phyloP scores from a whole-genome alignment of 2,888 invertebrate species.

The Thalpophila matura region DNA sequence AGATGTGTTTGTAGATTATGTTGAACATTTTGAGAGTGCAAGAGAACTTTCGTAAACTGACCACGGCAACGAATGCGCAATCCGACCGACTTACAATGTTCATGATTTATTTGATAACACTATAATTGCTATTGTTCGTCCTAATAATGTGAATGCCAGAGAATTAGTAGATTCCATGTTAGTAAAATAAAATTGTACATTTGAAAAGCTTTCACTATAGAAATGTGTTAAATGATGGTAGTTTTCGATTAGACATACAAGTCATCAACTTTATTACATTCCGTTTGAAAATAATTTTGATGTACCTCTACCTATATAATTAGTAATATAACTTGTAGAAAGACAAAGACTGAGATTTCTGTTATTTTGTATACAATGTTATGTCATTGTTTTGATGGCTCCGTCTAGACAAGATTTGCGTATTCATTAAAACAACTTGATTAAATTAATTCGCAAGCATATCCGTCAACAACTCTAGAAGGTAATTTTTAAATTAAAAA shows the following conservation, averaged over 20 bases:
- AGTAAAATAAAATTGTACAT: slow-evolving; percentile 13
- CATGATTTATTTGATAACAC: slow-evolving; percentile 71
- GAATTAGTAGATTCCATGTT: slow-evolving; percentile 3
- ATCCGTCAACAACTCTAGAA: background rate
- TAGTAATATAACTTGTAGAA: background rate
- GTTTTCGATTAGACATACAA: background rate
- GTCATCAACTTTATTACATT: slow-evolving; percentile 1
- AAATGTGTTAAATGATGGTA: background rate
- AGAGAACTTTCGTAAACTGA: slow-evolving; percentile 66
- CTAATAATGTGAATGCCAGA: slow-evolving; percentile 45
- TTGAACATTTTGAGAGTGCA: slow-evolving; percentile 59
- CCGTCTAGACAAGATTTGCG: slow-evolving; percentile 41
- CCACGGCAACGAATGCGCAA: slow-evolving; percentile 60
- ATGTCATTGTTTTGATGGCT: slow-evolving; percentile 1
- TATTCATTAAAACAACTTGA: background rate
- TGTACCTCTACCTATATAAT: background rate
- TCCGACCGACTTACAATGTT: slow-evolving; percentile 66
- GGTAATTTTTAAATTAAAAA: slow-evolving; percentile 7
- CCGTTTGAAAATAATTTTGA: too few species aligned
- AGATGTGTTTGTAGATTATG: slow-evolving; percentile 65
- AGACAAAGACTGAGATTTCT: background rate
- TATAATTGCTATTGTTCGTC: slow-evolving; percentile 59
- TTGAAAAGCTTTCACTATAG: slow-evolving; percentile 4
- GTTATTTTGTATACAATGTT: background rate
- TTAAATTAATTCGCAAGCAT: slow-evolving; percentile 1